Conservation (phyloP, 1,140 invertebrate species). For the Popillia japonica region DNA sequence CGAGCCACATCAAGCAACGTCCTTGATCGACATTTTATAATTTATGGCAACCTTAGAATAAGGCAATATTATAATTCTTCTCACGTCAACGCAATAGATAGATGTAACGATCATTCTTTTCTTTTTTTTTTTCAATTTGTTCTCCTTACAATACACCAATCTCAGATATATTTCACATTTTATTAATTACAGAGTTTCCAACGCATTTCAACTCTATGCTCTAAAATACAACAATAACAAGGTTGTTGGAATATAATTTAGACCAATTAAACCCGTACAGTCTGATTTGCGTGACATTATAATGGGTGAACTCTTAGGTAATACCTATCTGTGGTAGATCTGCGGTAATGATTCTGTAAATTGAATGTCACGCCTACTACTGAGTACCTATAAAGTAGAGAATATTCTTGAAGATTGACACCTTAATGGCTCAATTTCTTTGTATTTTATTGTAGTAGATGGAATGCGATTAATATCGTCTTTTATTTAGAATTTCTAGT, state of each 20-base stretch:
- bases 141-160: not conserved
- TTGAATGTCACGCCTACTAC: not conserved
- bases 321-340: not conserved
- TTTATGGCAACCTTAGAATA: not conserved
- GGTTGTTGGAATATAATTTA: not conserved
- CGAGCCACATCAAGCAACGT: not conserved
- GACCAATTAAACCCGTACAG: not conserved
- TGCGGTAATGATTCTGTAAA: not conserved
- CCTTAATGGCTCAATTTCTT: not conserved
- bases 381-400: not conserved
- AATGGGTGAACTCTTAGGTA: not conserved
- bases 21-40: conserved; percentile 11
- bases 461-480: not conserved
- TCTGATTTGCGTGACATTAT: not conserved
- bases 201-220: not conserved
- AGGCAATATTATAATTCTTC: not conserved
- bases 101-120: not conserved
- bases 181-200: not conserved
- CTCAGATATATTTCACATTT: not conserved
- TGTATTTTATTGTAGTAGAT: not conserved
- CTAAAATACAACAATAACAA: not conserved
- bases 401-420: not conserved
- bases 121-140: not conserved
- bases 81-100: not conserved
- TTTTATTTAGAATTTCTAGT: not conserved